Conservation (phyloP, 2,113 vertebrate species). For the Perca flavescens region DNA sequence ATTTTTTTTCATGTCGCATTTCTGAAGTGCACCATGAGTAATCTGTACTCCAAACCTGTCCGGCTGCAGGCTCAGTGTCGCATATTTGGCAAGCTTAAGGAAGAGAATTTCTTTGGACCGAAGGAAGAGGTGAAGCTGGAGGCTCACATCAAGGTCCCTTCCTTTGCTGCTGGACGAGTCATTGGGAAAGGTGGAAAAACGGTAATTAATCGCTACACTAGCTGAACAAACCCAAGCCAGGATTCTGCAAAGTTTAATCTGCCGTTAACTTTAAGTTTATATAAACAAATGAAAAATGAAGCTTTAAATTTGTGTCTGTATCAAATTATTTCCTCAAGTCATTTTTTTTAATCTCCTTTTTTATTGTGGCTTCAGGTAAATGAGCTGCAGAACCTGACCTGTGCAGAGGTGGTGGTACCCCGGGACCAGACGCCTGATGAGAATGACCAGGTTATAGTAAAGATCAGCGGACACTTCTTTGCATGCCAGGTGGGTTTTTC, state of each 20-base stretch:
- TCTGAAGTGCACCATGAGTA: background rate
- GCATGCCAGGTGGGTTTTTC: conserved; percentile 92
- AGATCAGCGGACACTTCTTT: conserved; percentile 99
- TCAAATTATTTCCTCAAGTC: background rate
- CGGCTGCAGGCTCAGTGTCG: conserved; percentile 91
- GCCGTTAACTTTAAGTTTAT: background rate
- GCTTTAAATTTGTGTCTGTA: background rate
- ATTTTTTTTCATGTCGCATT: background rate
- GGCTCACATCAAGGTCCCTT: conserved; percentile 98
- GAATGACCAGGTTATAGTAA: conserved; percentile 98
- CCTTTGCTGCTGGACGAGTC: conserved; percentile 96
- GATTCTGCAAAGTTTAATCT: background rate
- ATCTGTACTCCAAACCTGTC: conserved; percentile 5
- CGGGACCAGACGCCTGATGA: conserved; percentile 98
- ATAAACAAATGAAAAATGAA: background rate
- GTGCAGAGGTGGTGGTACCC: conserved; percentile 98
- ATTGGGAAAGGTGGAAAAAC: conserved; percentile 99
- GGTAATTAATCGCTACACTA: conserved; percentile 74
- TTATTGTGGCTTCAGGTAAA: conserved; percentile 87
- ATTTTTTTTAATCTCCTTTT: background rate
- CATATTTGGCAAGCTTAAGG: conserved; percentile 96
- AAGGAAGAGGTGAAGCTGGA: conserved; percentile 99
- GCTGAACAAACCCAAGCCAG: background rate
- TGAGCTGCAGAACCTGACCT: conserved; percentile 97
- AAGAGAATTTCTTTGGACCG: conserved; percentile 99